Percentiles rank a stretch among this genome's conserved stretches.
These are phyloP conservation scores for Mya arenaria DNA, from an alignment of 1,140 invertebrate genomes.

Conservation along the genomic window DNA sequence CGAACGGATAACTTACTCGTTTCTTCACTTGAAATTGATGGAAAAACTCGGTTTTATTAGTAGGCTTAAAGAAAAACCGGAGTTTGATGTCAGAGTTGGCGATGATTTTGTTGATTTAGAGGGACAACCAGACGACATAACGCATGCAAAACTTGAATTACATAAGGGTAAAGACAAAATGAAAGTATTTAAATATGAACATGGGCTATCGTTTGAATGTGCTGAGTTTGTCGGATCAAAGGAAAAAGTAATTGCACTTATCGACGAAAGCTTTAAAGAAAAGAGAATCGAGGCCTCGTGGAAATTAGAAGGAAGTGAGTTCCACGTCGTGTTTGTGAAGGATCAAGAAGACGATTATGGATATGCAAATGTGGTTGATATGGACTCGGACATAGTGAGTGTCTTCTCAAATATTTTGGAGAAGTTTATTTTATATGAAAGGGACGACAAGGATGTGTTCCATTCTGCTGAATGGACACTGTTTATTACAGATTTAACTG, in stretches of 20 bases:
- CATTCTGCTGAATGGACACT: background rate
- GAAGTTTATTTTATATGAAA: background rate
- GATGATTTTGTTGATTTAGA: conserved; percentile 7
- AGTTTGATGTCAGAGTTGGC: background rate
- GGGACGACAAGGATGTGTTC: background rate
- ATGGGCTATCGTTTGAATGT: conserved; percentile 5
- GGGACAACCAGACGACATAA: conserved; percentile 35
- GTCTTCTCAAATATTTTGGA: background rate
- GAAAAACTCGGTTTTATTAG: background rate
- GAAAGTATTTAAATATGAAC: background rate
- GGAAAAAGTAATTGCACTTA: too few species aligned
- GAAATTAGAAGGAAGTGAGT: background rate
- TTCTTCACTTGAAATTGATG: background rate
- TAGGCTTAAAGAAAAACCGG: background rate
- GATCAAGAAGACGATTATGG: background rate
- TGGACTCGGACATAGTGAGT: background rate
- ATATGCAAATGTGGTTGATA: background rate
- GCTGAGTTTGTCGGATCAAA: background rate
- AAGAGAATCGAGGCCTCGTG: background rate
- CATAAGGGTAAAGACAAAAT: background rate
- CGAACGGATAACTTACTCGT: background rate
- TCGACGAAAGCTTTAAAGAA: background rate
- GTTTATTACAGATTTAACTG: conserved; percentile 4
- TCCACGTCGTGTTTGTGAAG: background rate
- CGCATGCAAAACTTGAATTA: background rate